Evolutionary conservation across 92 coral and sea anemone genomes (phyloP).

Genomic region (Epizoanthus illoricatus): DNA sequence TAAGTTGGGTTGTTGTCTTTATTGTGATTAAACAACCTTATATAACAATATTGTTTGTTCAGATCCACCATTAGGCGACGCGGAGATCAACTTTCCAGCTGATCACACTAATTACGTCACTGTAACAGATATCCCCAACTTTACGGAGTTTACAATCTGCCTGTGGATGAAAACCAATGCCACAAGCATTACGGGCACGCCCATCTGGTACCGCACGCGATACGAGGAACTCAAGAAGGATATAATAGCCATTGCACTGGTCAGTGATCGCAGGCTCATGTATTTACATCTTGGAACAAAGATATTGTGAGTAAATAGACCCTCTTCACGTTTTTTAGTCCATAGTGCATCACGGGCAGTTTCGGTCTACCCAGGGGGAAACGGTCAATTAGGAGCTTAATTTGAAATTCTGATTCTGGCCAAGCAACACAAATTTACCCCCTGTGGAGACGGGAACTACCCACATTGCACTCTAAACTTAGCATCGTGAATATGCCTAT

Average conservation of each 20-base stretch:
- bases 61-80: conserved; percentile 37
- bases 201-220: conserved; percentile 61
- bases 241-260: conserved; percentile 54
- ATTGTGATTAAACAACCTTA: too few species aligned
- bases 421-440: too few species aligned
- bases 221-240: conserved; percentile 18
- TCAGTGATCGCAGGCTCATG: conserved; percentile 50
- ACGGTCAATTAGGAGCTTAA: too few species aligned
- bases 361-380: too few species aligned
- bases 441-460: too few species aligned
- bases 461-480: too few species aligned
- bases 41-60: too few species aligned
- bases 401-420: too few species aligned
- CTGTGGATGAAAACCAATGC: conserved; percentile 69
- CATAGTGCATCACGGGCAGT: too few species aligned
- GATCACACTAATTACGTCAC: conserved; percentile 59
- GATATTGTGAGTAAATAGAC: conserved; percentile 39
- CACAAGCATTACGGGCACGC: conserved; percentile 57
- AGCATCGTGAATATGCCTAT: too few species aligned
- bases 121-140: conserved; percentile 60
- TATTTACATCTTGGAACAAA: conserved; percentile 8
- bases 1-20: too few species aligned
- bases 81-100: conserved; percentile 53
- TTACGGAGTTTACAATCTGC: conserved; percentile 60
- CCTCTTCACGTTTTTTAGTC: too few species aligned